These are phyloP conservation scores for Festucalex cinctus DNA, from an alignment of 2,113 vertebrate species.

Conservation along the genomic window DNA sequence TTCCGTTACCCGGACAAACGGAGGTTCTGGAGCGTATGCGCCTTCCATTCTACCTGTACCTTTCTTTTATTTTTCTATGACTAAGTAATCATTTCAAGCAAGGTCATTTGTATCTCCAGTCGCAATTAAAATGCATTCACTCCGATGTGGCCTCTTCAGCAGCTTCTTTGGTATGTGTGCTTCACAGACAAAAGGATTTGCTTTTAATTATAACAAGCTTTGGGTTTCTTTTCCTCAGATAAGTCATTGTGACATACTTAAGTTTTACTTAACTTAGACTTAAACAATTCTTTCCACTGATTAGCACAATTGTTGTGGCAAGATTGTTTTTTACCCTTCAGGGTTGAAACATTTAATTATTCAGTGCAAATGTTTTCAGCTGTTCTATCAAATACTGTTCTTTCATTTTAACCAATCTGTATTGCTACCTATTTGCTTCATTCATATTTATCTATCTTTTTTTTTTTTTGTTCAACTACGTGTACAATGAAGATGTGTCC, in stretches of 20 bases:
- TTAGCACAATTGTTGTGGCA: slow-evolving; percentile 43
- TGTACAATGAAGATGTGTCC: too few species aligned
- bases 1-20: slow-evolving; percentile 59
- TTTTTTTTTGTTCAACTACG: too few species aligned
- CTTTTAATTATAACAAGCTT: slow-evolving; percentile 72
- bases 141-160: slow-evolving; percentile 69
- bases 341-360: slow-evolving; percentile 39
- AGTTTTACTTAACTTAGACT: slow-evolving; percentile 26
- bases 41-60: slow-evolving; percentile 57
- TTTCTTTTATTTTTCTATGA: slow-evolving; percentile 72
- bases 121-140: slow-evolving; percentile 80
- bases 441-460: too few species aligned
- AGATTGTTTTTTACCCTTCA: slow-evolving; percentile 45
- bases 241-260: slow-evolving; percentile 43
- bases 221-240: slow-evolving; percentile 64
- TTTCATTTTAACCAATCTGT: too few species aligned
- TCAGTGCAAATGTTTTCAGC: neutral
- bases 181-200: slow-evolving; percentile 72
- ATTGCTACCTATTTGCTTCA: too few species aligned
- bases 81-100: slow-evolving; percentile 77
- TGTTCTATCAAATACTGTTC: too few species aligned
- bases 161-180: slow-evolving; percentile 70
- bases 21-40: slow-evolving; percentile 60
- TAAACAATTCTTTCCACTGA: slow-evolving; percentile 62
- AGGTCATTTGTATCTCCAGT: slow-evolving; percentile 78